Evolutionary conservation across 2,797 vertebrate genomes (phyloP).

Genomic region (Sciaenops ocellatus): DNA sequence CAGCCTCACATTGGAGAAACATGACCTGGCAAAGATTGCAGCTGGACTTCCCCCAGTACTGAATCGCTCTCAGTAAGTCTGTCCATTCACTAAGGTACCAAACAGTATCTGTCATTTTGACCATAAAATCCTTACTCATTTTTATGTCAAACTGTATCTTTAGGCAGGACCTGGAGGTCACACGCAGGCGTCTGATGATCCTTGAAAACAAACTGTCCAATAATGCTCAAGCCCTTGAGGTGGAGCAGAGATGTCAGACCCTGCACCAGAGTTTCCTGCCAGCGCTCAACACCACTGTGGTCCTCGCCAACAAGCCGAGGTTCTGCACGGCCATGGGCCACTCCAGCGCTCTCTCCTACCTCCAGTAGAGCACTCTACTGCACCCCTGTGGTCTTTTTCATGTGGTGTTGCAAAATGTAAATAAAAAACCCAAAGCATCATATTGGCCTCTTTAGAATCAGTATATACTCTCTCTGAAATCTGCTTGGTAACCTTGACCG

Average conservation of each 20-base stretch:
- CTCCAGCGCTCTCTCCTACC: not conserved
- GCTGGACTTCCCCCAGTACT: not conserved
- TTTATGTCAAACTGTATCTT: not conserved
- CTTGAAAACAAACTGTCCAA: conserved; percentile 41
- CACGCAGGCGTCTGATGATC: conserved; percentile 7
- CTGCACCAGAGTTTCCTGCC: conserved; percentile 30
- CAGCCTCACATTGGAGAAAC: conserved; percentile 38
- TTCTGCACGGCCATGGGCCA: not conserved
- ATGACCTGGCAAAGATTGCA: conserved; percentile 29
- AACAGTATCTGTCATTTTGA: not conserved
- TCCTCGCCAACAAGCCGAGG: conserved; percentile 26
- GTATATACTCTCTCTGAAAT: not conserved
- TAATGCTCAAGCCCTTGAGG: conserved; percentile 8
- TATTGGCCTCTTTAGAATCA: not conserved
- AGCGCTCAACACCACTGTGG: not conserved
- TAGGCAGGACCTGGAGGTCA: conserved; percentile 27
- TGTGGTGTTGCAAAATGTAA: not conserved
- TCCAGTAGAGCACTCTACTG: conserved; percentile 28
- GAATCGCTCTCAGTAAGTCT: conserved; percentile 41
- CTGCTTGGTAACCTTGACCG: not conserved
- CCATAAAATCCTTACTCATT: not conserved
- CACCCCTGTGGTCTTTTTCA: conserved; percentile 1
- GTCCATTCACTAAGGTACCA: not conserved
- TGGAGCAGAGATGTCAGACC: conserved; percentile 28
- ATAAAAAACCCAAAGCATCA: not conserved